phyloP scores from a whole-genome alignment of 2,888 invertebrate species.

The Bombylius major region DNA sequence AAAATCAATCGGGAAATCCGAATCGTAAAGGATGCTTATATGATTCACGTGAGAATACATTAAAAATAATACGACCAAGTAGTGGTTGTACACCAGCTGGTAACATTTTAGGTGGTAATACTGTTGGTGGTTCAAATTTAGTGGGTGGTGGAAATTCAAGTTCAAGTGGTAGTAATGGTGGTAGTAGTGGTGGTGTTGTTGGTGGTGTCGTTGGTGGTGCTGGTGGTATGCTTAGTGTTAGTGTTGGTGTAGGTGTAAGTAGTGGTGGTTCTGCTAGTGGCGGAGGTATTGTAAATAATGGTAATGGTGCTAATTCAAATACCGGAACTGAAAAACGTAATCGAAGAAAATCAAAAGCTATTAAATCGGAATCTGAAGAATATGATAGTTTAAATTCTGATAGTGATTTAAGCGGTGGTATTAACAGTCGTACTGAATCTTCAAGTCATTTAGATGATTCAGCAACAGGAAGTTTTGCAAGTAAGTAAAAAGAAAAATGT shows the following conservation, averaged over 20 bases:
- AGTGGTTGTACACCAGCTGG: background rate
- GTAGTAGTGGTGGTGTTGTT: conserved; percentile 11
- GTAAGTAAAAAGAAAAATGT: conserved; percentile 10
- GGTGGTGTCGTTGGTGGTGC: background rate
- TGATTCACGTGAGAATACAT: conserved; percentile 24
- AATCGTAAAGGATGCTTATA: conserved; percentile 29
- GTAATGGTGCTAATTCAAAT: background rate
- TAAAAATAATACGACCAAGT: background rate
- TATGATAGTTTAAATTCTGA: conserved; percentile 45
- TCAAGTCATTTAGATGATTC: conserved; percentile 40
- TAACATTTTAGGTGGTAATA: background rate
- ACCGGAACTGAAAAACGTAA: conserved; percentile 30
- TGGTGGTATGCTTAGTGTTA: background rate
- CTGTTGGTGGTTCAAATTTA: background rate
- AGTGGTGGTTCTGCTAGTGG: conserved; percentile 17
- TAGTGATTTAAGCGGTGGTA: conserved; percentile 39
- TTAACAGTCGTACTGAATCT: conserved; percentile 39
- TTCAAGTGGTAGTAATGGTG: conserved; percentile 5
- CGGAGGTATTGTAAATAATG: conserved; percentile 11
- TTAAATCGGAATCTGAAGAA: conserved; percentile 45
- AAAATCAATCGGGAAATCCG: conserved; percentile 41
- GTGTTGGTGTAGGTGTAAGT: background rate
- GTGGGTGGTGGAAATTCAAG: background rate
- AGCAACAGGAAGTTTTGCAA: conserved; percentile 25
- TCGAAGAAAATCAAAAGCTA: conserved; percentile 39